Conservation (phyloP, 2,797 vertebrate genomes). For the Cryptoblepharus egeriae region DNA sequence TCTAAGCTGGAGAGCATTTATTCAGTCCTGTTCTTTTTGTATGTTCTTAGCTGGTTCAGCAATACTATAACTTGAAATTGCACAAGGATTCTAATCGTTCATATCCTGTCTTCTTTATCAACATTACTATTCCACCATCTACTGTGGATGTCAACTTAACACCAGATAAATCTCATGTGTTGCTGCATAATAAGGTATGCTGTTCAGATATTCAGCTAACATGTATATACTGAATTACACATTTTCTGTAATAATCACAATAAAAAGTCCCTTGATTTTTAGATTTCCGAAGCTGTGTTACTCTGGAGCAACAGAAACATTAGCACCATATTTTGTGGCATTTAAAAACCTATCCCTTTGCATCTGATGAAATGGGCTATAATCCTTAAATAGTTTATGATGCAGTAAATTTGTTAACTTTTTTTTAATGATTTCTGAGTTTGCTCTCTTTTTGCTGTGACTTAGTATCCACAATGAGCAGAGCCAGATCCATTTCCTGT, state of each 20-base stretch:
- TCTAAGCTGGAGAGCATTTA: background rate
- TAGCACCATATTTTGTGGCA: too few relatives aligned
- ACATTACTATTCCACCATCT: conserved; percentile 84
- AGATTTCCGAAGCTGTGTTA: too few relatives aligned
- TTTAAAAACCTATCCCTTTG: too few relatives aligned
- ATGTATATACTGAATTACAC: background rate
- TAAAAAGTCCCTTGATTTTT: background rate
- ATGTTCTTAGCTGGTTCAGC: conserved; percentile 84
- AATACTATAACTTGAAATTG: conserved; percentile 82
- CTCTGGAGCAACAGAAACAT: too few relatives aligned
- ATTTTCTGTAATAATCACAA: background rate
- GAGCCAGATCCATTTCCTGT: background rate
- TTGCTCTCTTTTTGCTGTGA: background rate
- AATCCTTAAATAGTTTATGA: too few relatives aligned
- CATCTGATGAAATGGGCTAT: too few relatives aligned
- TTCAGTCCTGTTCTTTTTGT: conserved; percentile 43
- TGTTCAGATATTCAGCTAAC: background rate
- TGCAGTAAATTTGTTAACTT: too few relatives aligned
- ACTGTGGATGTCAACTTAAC: conserved; percentile 92
- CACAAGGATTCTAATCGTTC: conserved; percentile 79
- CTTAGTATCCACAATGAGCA: background rate
- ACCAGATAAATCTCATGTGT: conserved; percentile 94
- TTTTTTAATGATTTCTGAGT: background rate
- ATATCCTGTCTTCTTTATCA: conserved; percentile 88
- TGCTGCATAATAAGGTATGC: conserved; percentile 91